Evolutionary conservation across 2,888 invertebrate species (phyloP).

Genomic region (Nipponacmea schrenckii): DNA sequence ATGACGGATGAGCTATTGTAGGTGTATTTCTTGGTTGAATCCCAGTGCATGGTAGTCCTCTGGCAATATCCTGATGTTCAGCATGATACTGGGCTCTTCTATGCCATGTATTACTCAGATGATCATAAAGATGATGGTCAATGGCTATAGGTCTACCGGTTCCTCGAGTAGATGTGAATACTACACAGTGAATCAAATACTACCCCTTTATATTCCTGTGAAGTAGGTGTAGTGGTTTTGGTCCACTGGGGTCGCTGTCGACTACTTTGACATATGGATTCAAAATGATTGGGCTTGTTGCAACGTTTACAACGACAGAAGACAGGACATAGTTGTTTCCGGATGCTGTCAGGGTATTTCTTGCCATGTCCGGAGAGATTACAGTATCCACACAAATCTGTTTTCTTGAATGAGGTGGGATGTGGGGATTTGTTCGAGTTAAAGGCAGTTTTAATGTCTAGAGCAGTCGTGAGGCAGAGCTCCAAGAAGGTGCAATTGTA

Average conservation of each 20-base stretch:
- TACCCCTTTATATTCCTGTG: constrained; percentile 8
- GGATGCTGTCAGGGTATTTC: constrained; percentile 20
- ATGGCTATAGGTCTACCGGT: constrained; percentile 19
- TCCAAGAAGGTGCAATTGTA: constrained; percentile 17
- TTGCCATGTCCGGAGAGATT: constrained; percentile 40
- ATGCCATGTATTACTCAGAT: constrained; percentile 30
- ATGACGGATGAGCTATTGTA: too few species aligned
- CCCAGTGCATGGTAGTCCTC: constrained; percentile 34
- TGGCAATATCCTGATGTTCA: constrained; percentile 16
- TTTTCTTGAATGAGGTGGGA: not conserved
- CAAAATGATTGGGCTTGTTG: constrained; percentile 30
- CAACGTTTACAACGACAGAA: constrained; percentile 37
- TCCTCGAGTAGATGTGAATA: not conserved
- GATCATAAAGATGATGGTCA: constrained; percentile 42
- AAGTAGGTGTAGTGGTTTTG: not conserved
- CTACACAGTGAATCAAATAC: constrained; percentile 10
- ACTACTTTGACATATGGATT: constrained; percentile 33
- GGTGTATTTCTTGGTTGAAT: too few species aligned
- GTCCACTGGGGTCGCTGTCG: constrained; percentile 16
- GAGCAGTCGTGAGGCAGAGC: constrained; percentile 31
- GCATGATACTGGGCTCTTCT: constrained; percentile 33
- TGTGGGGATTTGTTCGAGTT: not conserved
- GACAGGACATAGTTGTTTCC: constrained; percentile 33
- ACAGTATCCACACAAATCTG: constrained; percentile 35
- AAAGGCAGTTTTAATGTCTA: constrained; percentile 17